Evolutionary conservation across 2,113 vertebrate species (phyloP), one percentile per base, ranked within the genome.

Genomic region (Scortum barcoo): DNA sequence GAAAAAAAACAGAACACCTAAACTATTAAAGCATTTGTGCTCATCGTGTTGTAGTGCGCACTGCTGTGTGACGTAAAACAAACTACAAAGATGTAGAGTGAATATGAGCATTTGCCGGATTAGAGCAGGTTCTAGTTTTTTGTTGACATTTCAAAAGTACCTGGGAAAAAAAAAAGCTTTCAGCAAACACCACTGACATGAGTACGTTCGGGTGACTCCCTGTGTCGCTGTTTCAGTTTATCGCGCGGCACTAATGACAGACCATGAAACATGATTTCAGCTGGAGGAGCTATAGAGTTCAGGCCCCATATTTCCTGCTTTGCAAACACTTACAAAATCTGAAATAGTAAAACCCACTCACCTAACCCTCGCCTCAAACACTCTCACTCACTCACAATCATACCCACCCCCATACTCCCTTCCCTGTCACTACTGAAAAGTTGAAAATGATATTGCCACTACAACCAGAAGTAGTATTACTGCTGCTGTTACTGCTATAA

Each of bases 241-340:
- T 38, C 13, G 36, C 4, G 28, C 33, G 11, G 68, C 53, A 48
- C 40, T 58, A 62, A 51, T 72, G 58, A 68, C 24, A 28, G 71
- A 63, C 71, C 76, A 60, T 67, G 53, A 72, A 83, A 83, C 63
- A 22, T 19, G 66, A 80, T 76, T 82, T 71, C 38, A 86, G 76
- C 61, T 57, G 28, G 58, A 81, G 63, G 19, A 69, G 78, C 73
- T 19, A 7, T 26, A 42, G 44, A 66, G 76, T 80, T 61, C 81
- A 88, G 56, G n/a, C 33, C 46, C 70, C 58, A 46, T 69, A 81
- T 88, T 78, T 69, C 38, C 72, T 75, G 78, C 76, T 74, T 17
- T 86, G 72, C 81, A 86, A 70, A 81, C 72, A 84, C 75, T 80
- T 84, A 63, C 50, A 78, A 83, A 81, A 72, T 77, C 58, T 69